These are phyloP conservation scores for Siniperca chuatsi DNA, from an alignment of 2,113 vertebrate genomes.

Conservation along the genomic window DNA sequence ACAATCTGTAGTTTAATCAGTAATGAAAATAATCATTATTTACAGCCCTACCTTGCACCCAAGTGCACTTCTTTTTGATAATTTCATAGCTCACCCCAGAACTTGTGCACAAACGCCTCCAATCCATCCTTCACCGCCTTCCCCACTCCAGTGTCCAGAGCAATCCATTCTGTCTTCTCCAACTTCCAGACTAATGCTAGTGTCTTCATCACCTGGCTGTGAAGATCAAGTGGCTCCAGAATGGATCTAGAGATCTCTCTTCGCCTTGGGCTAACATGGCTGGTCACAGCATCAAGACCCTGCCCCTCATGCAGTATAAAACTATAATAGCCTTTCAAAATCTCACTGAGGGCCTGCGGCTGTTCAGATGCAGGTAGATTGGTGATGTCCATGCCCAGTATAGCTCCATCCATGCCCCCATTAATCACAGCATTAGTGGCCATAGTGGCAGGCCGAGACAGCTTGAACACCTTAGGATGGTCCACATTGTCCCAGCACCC, in stretches of 20 bases:
- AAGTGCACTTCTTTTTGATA: not conserved
- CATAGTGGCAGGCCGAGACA: constrained; percentile 65
- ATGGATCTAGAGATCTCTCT: constrained; percentile 79
- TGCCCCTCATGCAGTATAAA: constrained; percentile 68
- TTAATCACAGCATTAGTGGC: constrained; percentile 86
- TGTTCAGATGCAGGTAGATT: constrained; percentile 47
- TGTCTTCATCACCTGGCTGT: constrained; percentile 79
- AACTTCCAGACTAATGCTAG: constrained; percentile 82
- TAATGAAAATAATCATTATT: not conserved
- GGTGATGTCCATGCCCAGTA: constrained; percentile 81
- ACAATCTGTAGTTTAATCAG: not conserved
- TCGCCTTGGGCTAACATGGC: constrained; percentile 81
- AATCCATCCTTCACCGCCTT: constrained; percentile 81
- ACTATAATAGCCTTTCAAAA: constrained; percentile 84
- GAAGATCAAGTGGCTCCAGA: constrained; percentile 61
- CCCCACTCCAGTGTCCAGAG: constrained; percentile 69
- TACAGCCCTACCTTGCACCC: not conserved
- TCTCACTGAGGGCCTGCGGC: constrained; percentile 67
- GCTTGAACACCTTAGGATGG: constrained; percentile 82
- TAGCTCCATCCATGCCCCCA: constrained; percentile 89
- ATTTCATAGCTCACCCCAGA: constrained; percentile 84
- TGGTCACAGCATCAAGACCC: constrained; percentile 41
- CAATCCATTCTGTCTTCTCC: constrained; percentile 79
- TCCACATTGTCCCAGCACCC: constrained; percentile 90
- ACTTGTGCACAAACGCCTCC: constrained; percentile 83